Base-by-base conservation (phyloP, 2,113 vertebrate genomes). In the Mystacornis crossleyi region DNA sequence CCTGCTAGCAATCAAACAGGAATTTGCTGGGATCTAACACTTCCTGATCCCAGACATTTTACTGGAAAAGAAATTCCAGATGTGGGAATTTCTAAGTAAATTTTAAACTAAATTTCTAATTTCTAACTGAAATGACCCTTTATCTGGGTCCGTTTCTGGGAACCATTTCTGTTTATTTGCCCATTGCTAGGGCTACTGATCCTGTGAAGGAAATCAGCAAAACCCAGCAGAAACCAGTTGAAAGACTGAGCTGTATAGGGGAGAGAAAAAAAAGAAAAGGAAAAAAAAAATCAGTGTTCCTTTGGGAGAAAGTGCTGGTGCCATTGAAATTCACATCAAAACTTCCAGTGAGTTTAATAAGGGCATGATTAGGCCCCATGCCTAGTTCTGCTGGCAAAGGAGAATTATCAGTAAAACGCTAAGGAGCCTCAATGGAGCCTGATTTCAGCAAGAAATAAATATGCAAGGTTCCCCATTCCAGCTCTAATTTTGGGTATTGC, bases 271-370 rank as follows among this genome's bases (percentile, higher is more conserved):
- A 4, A 7, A 9, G 5, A 14, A 5, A 23, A 1, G 4, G 6
- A 20, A 1, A 1, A 6, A 10, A 12, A 24, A 48, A 34, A 5
- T 18, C n/a, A 24, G 23, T 3, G 26, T 74, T 53, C 65, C 53
- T 81, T 82, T 82, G 66, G 87, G 61, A 38, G 61, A 89, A 90
- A 54, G 48, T 12, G 20, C 45, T 91, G 70, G 25, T 95, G 70
- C 93, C 84, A 36, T 69, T 94, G 78, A 94, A 95, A 85, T 72
- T 81, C 94, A 91, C 81, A 94, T 91, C 84, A 96, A 94, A 97
- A 95, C 84, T 82, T 69, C 14, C 66, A 94, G 26, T 40, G 42
- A 82, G 24, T 96, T 95, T 95, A 88, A 90, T 85, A 66, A 80
- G 66, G 61, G 50, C 81, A 86, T 28, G 54, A 80, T 96, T 86